These are phyloP conservation scores for Enteromius paludinosus DNA, from an alignment of 2,797 vertebrate genomes.

Conservation along the genomic window DNA sequence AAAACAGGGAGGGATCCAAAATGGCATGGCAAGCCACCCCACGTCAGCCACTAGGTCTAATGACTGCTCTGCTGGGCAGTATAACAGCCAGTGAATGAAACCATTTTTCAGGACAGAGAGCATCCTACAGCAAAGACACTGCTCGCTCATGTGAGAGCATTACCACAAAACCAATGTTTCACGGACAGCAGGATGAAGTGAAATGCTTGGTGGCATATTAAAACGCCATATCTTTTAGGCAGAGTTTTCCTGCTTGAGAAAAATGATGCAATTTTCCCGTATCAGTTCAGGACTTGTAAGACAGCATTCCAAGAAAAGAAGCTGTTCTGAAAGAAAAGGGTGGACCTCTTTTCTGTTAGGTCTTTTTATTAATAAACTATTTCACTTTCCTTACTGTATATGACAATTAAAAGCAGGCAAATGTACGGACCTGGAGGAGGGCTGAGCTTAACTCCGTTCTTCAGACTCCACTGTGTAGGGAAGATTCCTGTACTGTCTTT, in stretches of 20 bases:
- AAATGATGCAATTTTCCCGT: background rate
- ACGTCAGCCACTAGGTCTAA: slow-evolving; percentile 11
- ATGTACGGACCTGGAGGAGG: slow-evolving; percentile 85
- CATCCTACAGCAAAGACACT: slow-evolving; percentile 12
- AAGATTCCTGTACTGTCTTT: slow-evolving; percentile 88
- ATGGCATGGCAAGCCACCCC: background rate
- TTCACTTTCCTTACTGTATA: background rate
- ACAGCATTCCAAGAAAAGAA: background rate
- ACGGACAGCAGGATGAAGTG: background rate
- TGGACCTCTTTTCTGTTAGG: background rate
- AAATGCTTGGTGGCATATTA: slow-evolving; percentile 11
- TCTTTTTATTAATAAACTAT: background rate
- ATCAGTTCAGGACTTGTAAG: background rate
- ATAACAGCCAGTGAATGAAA: slow-evolving; percentile 7
- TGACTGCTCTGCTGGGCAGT: slow-evolving; percentile 10
- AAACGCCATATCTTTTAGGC: slow-evolving; percentile 1
- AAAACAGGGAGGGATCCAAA: slow-evolving; percentile 15
- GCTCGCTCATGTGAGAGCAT: background rate
- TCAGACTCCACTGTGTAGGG: slow-evolving; percentile 94
- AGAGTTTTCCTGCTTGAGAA: background rate
- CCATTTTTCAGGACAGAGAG: background rate
- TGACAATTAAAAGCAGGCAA: slow-evolving; percentile 1
- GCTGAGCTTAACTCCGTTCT: slow-evolving; percentile 88
- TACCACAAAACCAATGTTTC: background rate
- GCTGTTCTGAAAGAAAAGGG: background rate